These are phyloP conservation scores for Heteromurus nitidus DNA, from an alignment of 2,888 invertebrate genomes.

Conservation along the genomic window DNA sequence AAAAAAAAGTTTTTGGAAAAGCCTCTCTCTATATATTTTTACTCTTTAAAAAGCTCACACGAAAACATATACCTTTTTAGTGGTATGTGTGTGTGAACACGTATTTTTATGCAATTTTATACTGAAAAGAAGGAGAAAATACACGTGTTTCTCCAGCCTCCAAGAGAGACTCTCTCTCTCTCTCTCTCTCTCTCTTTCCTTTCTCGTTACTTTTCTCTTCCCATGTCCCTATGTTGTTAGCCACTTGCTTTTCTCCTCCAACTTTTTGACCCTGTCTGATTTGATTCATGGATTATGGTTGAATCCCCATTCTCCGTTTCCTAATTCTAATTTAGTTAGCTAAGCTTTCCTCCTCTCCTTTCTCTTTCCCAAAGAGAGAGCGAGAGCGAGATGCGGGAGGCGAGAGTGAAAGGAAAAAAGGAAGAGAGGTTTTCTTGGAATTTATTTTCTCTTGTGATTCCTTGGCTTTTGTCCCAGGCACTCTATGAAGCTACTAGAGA, in stretches of 20 bases:
- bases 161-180: too few species aligned
- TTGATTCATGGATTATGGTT: slow-evolving; percentile 67
- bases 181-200: neutral
- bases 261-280: slow-evolving; percentile 67
- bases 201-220: too few species aligned
- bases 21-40: neutral
- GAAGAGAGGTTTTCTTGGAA: slow-evolving; percentile 56
- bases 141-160: slow-evolving; percentile 60
- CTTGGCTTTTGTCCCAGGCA: slow-evolving; percentile 61
- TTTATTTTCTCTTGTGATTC: slow-evolving; percentile 64
- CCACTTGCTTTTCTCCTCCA: slow-evolving; percentile 63
- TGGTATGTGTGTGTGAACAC: neutral
- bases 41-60: neutral
- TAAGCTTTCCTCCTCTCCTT: slow-evolving; percentile 58
- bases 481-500: slow-evolving; percentile 41
- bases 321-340: slow-evolving; percentile 67
- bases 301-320: slow-evolving; percentile 66
- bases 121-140: slow-evolving; percentile 3
- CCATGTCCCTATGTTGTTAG: slow-evolving; percentile 10
- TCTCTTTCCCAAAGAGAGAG: slow-evolving; percentile 34
- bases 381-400: neutral
- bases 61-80: too few species aligned
- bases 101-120: slow-evolving; percentile 2
- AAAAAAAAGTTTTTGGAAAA: slow-evolving; percentile 45
- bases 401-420: slow-evolving; percentile 9